These are phyloP conservation scores for Pomacea maculata DNA, from an alignment of 1,140 invertebrate genomes.

Conservation along the genomic window DNA sequence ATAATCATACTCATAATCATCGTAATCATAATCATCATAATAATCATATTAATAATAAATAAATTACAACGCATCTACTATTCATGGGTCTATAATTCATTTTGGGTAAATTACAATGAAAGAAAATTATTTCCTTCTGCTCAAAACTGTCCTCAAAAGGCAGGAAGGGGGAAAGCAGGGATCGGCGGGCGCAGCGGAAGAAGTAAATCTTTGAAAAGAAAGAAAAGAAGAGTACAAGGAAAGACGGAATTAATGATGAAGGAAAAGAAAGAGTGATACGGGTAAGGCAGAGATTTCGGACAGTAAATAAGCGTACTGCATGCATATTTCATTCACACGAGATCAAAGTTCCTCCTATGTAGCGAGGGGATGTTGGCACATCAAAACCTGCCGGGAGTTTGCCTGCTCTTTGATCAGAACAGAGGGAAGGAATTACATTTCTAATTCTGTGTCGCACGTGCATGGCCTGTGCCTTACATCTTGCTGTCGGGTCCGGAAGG, in stretches of 20 bases:
- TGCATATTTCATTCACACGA: not conserved
- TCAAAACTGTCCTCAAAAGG: too few relatives aligned
- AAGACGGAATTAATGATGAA: not conserved
- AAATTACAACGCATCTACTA: too few relatives aligned
- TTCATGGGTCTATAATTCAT: too few relatives aligned
- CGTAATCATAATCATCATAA: too few relatives aligned
- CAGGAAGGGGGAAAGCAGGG: too few relatives aligned
- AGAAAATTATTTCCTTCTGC: too few relatives aligned
- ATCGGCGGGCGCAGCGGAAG: too few relatives aligned
- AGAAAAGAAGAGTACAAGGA: not conserved
- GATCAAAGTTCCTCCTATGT: conserved; percentile 10
- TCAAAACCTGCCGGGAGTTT: conserved; percentile 14
- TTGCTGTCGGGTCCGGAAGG: too few relatives aligned
- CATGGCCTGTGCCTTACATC: not conserved
- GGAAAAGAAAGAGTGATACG: not conserved
- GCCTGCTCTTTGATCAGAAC: conserved; percentile 14
- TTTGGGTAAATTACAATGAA: too few relatives aligned
- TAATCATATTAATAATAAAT: too few relatives aligned
- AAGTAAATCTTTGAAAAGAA: too few relatives aligned
- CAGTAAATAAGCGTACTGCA: conserved; percentile 10
- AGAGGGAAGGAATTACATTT: conserved; percentile 3
- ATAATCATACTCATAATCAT: too few relatives aligned
- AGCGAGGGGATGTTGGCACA: conserved; percentile 2
- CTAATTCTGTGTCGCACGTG: conserved; percentile 6
- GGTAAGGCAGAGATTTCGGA: not conserved